These are phyloP conservation scores for Machimus rusticus DNA, from an alignment of 2,888 invertebrate genomes.

Conservation along the genomic window DNA sequence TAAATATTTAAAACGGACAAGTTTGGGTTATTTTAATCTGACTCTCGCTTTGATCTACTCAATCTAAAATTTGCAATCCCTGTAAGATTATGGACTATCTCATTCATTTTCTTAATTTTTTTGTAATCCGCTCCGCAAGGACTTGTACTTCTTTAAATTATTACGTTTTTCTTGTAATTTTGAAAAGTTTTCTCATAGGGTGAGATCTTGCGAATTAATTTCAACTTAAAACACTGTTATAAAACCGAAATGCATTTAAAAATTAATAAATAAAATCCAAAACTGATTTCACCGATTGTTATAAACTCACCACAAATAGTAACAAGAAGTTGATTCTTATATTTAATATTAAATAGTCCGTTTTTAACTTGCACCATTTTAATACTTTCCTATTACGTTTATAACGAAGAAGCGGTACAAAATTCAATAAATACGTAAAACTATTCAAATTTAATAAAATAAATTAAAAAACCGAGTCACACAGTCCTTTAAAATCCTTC, in stretches of 20 bases:
- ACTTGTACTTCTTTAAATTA: not conserved
- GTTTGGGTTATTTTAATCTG: too few relatives aligned
- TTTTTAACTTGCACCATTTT: not conserved
- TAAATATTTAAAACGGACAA: too few relatives aligned
- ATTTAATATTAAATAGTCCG: not conserved
- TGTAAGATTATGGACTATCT: too few relatives aligned
- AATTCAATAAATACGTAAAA: not conserved
- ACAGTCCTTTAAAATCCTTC: not conserved
- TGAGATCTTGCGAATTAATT: not conserved
- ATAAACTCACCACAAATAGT: conserved; percentile 11
- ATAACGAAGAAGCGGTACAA: not conserved
- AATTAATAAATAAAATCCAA: too few relatives aligned
- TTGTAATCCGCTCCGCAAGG: not conserved
- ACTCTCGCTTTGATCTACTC: too few relatives aligned
- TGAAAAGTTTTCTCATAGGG: not conserved
- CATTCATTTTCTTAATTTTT: too few relatives aligned
- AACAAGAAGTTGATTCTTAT: conserved; percentile 15
- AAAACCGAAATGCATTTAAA: not conserved
- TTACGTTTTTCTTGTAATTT: not conserved
- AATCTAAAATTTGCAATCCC: not conserved
- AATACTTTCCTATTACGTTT: not conserved
- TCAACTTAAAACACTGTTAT: too few relatives aligned
- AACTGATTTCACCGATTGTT: not conserved
- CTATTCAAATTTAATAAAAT: not conserved
- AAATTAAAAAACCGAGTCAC: not conserved